Conservation (phyloP, 35 echinoderm and acorn worm species). For the Ophioderma brevispina region DNA sequence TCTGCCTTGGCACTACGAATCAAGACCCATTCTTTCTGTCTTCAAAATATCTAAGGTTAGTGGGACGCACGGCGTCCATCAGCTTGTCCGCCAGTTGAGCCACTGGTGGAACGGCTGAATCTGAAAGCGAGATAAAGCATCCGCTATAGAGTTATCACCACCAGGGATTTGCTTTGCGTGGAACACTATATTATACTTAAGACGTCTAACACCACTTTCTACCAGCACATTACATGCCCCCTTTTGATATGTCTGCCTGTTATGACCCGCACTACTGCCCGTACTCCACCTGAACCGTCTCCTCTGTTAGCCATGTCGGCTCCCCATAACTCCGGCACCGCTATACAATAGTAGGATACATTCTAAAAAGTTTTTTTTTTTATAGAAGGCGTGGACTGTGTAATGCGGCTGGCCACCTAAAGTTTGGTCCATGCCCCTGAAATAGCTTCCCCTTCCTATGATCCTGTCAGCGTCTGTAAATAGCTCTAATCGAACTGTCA, state of each 20-base stretch:
- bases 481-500: neutral
- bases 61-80: neutral
- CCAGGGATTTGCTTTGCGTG: neutral
- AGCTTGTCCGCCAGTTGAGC: too few relatives aligned
- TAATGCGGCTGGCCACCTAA: neutral
- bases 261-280: neutral
- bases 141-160: slow-evolving; percentile 3
- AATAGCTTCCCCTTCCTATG: slow-evolving; percentile 37
- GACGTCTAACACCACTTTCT: too few relatives aligned
- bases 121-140: slow-evolving; percentile 41
- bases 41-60: too few relatives aligned
- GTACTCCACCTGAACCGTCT: slow-evolving; percentile 11
- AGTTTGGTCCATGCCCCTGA: slow-evolving; percentile 16
- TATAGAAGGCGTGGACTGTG: neutral
- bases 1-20: too few relatives aligned
- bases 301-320: neutral
- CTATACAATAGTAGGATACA: slow-evolving; percentile 4
- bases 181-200: neutral
- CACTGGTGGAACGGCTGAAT: neutral
- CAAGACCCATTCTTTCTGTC: too few relatives aligned
- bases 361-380: too few relatives aligned
- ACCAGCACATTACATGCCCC: slow-evolving; percentile 11
- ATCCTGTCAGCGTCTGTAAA: slow-evolving; percentile 51
- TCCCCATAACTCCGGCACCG: slow-evolving; percentile 16
- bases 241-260: slow-evolving; percentile 30